Base-by-base conservation (phyloP, 2,113 vertebrate species). In the Rhinoderma darwinii region DNA sequence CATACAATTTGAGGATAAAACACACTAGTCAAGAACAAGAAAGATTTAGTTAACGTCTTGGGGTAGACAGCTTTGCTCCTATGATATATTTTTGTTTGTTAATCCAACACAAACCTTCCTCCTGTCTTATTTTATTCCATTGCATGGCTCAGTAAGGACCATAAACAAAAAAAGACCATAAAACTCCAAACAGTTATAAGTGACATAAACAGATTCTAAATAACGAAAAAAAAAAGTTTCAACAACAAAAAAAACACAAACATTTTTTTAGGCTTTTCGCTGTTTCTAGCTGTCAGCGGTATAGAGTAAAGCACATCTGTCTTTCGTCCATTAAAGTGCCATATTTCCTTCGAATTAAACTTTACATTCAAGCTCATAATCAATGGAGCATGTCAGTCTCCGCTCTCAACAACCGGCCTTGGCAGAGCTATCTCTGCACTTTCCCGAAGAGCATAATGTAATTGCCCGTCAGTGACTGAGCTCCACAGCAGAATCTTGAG, bases 391-490 rank as follows among this genome's bases (percentile, higher is more conserved):
- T 66, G 43, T 72, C 84, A 18, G 44, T 50, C 43, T 81, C 61
- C 61, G n/a, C 59, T 43, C 77, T 41, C 66, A 81, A 72, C 66
- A 61, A 82, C 50, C 56, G 78, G 51, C 41, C n/a, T 72, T 87
- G 78, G 66, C 77, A 74, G 43, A 43, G 30, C 14, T 50, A 41
- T 54, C 54, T 74, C 77, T 39, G 35, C 37, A 32, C 25, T 59
- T n/a, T 74, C 68, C 41, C 37, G 9, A 41, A 43, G 68, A 80
- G 41, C 50, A 43, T 44, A 73, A 80, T 80, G 84, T 86, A 86
- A 86, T 87, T 87, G 85, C 35, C 78, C 78, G 78, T 86, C 44
- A 56, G 61, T 73, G 76, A 59, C 76, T 30, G 66, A 68, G 50
- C 85, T 1, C 85, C 72, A 41, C 84, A 73, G 78, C 78, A 47